Conservation (phyloP, 2,888 invertebrate species). For the Xestia ashworthii region DNA sequence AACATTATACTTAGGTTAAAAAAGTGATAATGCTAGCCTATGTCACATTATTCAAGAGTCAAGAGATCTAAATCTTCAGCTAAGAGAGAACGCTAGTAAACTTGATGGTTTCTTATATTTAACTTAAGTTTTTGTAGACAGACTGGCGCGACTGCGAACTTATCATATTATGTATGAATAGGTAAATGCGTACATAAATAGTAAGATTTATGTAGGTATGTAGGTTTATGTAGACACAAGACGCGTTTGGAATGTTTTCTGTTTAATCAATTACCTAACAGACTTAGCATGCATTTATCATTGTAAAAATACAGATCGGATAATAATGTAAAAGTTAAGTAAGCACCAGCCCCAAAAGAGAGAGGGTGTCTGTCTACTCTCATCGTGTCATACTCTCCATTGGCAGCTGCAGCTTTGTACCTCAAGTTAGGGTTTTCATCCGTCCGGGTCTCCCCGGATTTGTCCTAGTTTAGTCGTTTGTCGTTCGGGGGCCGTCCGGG, state of each 20-base stretch:
- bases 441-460: neutral
- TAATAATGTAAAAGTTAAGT: neutral
- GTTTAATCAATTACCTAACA: slow-evolving; percentile 10
- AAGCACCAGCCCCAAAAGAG: neutral
- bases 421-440: neutral
- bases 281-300: neutral
- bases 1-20: neutral
- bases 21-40: neutral
- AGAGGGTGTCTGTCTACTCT: too few species aligned
- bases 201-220: slow-evolving; percentile 4
- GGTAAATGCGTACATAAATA: slow-evolving; percentile 21
- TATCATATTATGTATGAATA: slow-evolving; percentile 28
- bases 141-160: slow-evolving; percentile 22
- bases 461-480: neutral
- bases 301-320: neutral
- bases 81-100: neutral
- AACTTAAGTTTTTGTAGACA: slow-evolving; percentile 26
- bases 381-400: too few species aligned
- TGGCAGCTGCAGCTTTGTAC: neutral
- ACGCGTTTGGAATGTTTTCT: slow-evolving; percentile 8
- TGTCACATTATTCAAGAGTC: neutral
- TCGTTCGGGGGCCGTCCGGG: too few species aligned
- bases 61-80: neutral
- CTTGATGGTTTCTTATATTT: neutral
- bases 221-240: slow-evolving; percentile 2